phyloP scores from a whole-genome alignment of 2,888 invertebrate genomes.

The Acleris holmiana region DNA sequence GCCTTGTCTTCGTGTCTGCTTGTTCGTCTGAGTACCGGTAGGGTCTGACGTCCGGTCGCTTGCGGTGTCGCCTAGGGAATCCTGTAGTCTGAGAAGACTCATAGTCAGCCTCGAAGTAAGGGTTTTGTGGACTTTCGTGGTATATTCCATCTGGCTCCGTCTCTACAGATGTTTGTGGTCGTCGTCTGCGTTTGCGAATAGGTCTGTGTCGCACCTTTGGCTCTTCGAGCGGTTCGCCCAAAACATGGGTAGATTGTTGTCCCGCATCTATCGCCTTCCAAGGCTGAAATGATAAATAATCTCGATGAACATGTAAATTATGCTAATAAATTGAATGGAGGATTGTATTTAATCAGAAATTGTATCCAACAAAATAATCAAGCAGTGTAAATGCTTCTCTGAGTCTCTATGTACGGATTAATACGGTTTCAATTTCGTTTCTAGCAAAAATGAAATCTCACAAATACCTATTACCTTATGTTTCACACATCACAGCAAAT shows the following conservation, averaged over 20 bases:
- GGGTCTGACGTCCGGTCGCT: slow-evolving; percentile 59
- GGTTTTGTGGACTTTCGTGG: slow-evolving; percentile 51
- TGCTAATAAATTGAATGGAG: background rate
- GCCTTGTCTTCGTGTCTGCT: slow-evolving; percentile 53
- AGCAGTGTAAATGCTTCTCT: background rate
- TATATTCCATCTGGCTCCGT: slow-evolving; percentile 53
- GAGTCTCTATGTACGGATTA: background rate
- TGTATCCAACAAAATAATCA: background rate
- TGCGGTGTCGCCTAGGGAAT: slow-evolving; percentile 61
- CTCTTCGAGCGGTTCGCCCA: slow-evolving; percentile 64
- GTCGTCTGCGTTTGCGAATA: slow-evolving; percentile 85
- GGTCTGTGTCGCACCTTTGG: slow-evolving; percentile 72
- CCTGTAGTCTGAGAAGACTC: slow-evolving; percentile 51
- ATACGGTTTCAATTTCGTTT: slow-evolving; percentile 15
- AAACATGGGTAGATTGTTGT: slow-evolving; percentile 54
- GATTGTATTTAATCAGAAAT: background rate
- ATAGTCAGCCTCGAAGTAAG: slow-evolving; percentile 52
- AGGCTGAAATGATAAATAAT: slow-evolving; percentile 68
- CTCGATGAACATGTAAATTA: background rate
- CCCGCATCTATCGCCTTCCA: slow-evolving; percentile 76
- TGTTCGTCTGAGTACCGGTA: slow-evolving; percentile 70
- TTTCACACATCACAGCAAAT: slow-evolving; percentile 30
- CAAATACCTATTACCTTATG: slow-evolving; percentile 14
- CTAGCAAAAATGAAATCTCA: slow-evolving; percentile 20
- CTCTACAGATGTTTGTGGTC: slow-evolving; percentile 72